A percentile compares a stretch with the other conserved stretches of the same genome.
These are phyloP conservation scores for Tricholauxania praeusta DNA, from an alignment of 2,888 invertebrate species.

Conservation along the genomic window DNA sequence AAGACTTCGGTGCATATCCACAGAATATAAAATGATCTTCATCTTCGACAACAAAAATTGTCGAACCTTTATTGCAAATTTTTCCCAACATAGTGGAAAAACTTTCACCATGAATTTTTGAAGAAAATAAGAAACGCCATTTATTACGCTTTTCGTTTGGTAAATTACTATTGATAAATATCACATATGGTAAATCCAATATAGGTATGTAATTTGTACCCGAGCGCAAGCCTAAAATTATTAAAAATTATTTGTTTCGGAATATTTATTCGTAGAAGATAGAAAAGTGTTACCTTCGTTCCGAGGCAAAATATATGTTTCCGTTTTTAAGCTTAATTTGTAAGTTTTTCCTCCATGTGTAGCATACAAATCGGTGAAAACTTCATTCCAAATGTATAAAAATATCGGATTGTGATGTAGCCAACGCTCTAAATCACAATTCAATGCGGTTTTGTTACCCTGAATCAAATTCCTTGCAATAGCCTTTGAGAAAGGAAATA, in stretches of 20 bases:
- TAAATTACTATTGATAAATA: slow-evolving; percentile 84
- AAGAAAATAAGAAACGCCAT: slow-evolving; percentile 91
- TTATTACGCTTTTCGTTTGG: slow-evolving; percentile 80
- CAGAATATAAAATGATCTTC: slow-evolving; percentile 88
- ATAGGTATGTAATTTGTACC: slow-evolving; percentile 83
- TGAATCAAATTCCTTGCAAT: slow-evolving; percentile 67
- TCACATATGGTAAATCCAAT: slow-evolving; percentile 80
- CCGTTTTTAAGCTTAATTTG: slow-evolving; percentile 38
- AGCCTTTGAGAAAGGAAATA: slow-evolving; percentile 72
- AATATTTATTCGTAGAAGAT: not conserved
- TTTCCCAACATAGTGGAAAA: slow-evolving; percentile 84
- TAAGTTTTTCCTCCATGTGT: slow-evolving; percentile 43
- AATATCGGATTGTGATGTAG: slow-evolving; percentile 70
- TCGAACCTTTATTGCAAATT: slow-evolving; percentile 84
- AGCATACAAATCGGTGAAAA: slow-evolving; percentile 71
- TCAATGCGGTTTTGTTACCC: slow-evolving; percentile 58
- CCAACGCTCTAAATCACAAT: slow-evolving; percentile 62
- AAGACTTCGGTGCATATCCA: slow-evolving; percentile 85
- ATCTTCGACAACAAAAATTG: slow-evolving; percentile 86
- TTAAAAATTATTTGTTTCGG: not conserved
- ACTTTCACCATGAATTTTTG: slow-evolving; percentile 89
- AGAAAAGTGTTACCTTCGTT: slow-evolving; percentile 49
- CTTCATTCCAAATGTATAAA: slow-evolving; percentile 70
- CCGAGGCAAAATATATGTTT: slow-evolving; percentile 56
- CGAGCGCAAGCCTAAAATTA: slow-evolving; percentile 73